phyloP scores from a whole-genome alignment of 2,113 vertebrate species.

The Ammodytes marinus region DNA sequence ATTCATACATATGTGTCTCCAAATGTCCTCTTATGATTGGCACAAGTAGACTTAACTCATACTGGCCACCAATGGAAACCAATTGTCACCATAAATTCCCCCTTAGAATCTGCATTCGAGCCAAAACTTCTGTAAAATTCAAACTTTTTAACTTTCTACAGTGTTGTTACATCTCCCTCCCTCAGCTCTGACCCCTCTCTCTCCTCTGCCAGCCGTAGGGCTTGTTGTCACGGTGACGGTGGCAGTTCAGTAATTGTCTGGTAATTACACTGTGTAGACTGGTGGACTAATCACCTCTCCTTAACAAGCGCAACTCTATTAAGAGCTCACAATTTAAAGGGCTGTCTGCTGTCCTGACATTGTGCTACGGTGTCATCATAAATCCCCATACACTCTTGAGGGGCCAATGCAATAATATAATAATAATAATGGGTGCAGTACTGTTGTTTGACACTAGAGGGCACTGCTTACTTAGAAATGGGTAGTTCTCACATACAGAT shows the following conservation, averaged over 20 bases:
- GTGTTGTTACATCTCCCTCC: background rate
- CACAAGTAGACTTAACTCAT: constrained; percentile 20
- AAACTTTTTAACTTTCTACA: constrained; percentile 3
- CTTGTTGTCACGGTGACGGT: constrained; percentile 26
- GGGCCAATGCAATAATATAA: background rate
- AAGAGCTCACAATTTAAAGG: constrained; percentile 59
- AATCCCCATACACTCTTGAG: constrained; percentile 8
- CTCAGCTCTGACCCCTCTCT: constrained; percentile 20
- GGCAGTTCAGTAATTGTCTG: constrained; percentile 60
- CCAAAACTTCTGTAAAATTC: constrained; percentile 23
- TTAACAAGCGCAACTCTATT: constrained; percentile 74
- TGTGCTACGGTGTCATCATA: constrained; percentile 30
- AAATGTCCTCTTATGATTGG: constrained; percentile 13
- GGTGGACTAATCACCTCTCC: constrained; percentile 71
- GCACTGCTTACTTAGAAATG: constrained; percentile 47
- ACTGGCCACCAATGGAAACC: background rate
- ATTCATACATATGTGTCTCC: background rate
- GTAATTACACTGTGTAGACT: constrained; percentile 68
- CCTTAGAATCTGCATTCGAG: background rate
- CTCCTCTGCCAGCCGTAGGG: constrained; percentile 49
- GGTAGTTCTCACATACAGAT: background rate
- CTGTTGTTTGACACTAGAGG: constrained; percentile 58
- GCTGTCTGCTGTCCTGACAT: constrained; percentile 64
- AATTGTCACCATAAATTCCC: constrained; percentile 42
- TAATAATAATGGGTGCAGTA: constrained; percentile 17